Evolutionary conservation across 2,888 invertebrate genomes (phyloP).

Genomic region (Reticulitermes lucifugus): DNA sequence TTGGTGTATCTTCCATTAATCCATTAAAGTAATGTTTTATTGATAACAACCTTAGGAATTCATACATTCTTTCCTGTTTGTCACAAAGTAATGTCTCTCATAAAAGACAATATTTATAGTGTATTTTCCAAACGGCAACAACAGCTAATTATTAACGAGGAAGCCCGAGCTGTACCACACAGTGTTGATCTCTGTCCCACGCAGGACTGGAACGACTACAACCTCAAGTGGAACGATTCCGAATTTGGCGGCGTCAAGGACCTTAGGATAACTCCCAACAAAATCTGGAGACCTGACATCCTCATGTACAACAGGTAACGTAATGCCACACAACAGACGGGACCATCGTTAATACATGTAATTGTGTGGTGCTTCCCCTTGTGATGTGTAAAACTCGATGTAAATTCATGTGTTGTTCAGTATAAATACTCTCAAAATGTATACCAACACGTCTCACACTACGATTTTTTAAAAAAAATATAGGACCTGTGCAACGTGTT

Average conservation of each 20-base stretch:
- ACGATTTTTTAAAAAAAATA: no score
- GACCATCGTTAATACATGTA: background rate
- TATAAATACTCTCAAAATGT: background rate
- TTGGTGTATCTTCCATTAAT: no score
- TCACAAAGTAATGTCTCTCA: no score
- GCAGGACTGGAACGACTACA: slow-evolving; percentile 98
- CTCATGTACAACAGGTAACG: slow-evolving; percentile 98
- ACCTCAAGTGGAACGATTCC: slow-evolving; percentile 95
- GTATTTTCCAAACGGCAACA: no score
- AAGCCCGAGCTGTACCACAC: background rate
- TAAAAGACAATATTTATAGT: no score
- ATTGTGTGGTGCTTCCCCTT: background rate
- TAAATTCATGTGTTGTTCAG: background rate
- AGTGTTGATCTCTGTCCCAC: slow-evolving; percentile 47
- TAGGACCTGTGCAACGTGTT: no score
- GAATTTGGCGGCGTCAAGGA: slow-evolving; percentile 96
- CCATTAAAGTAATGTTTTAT: no score
- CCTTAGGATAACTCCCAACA: slow-evolving; percentile 93
- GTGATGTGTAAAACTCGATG: background rate
- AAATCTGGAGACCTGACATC: slow-evolving; percentile 98
- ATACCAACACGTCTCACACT: background rate
- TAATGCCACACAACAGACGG: background rate
- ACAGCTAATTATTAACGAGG: no score
- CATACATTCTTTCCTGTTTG: no score
- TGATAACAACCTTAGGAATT: no score